A percentile compares a stretch with the other conserved stretches of the same genome.
phyloP scores from a whole-genome alignment of 2,888 invertebrate genomes.

The Orgyia antiqua region DNA sequence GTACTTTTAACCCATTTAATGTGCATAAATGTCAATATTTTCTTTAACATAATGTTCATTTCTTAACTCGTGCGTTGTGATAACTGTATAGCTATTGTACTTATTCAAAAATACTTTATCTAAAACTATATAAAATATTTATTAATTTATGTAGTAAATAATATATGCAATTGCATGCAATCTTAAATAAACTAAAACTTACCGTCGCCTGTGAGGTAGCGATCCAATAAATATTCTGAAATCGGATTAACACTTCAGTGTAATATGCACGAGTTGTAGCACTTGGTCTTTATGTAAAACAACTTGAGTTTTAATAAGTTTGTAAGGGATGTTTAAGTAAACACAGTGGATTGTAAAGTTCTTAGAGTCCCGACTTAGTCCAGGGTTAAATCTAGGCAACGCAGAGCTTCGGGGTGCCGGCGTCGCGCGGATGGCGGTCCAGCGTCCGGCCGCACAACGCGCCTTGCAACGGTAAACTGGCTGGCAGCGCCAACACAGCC shows the following conservation, averaged over 20 bases:
- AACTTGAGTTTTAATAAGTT: constrained; percentile 45
- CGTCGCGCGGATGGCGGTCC: constrained; percentile 69
- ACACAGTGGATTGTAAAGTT: constrained; percentile 43
- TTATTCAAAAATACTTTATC: too few relatives aligned
- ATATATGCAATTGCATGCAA: background rate
- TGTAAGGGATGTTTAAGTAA: constrained; percentile 36
- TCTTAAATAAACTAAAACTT: too few relatives aligned
- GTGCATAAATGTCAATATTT: constrained; percentile 25
- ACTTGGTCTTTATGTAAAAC: constrained; percentile 59
- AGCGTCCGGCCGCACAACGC: constrained; percentile 75
- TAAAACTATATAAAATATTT: too few relatives aligned
- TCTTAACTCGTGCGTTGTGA: constrained; percentile 17
- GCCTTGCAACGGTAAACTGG: constrained; percentile 78
- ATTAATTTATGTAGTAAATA: background rate
- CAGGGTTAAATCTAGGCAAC: constrained; percentile 35
- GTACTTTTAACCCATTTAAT: constrained; percentile 17
- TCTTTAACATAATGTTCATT: constrained; percentile 20
- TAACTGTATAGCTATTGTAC: too few relatives aligned
- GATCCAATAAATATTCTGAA: constrained; percentile 71
- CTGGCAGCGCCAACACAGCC: constrained; percentile 68
- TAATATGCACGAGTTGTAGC: constrained; percentile 68
- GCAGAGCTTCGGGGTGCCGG: constrained; percentile 57
- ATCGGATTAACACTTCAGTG: constrained; percentile 70
- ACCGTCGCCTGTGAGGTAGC: constrained; percentile 55
- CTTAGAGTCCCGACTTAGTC: constrained; percentile 40